Evolutionary conservation across 1,140 invertebrate genomes (phyloP), one percentile per base, ranked within the genome.

Genomic region (Wiebesia pumilae): DNA sequence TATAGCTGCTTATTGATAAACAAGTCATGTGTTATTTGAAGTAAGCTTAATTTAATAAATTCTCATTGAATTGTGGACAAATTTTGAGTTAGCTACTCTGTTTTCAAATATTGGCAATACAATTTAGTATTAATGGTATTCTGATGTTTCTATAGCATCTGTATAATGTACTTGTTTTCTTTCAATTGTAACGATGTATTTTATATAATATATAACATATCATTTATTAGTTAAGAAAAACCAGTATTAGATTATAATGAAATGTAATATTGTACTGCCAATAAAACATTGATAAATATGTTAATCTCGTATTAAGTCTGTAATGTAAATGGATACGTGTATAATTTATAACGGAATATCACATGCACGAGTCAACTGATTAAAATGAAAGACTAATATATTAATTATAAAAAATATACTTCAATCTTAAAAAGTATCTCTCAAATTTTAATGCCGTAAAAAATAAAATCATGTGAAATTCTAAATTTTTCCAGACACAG

Each of bases 401-500:
- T 84, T 43, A 73, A 84, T 81, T 33, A 35, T 87, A 14, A 24
- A 84, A 87, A 77, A 75, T 54, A 79, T 62, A 43, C 77, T 51
- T 81, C 30, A 65, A 87, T 40, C 16, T 83, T 67, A 71, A 87
- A n/a, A 84, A 78, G 62, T 10, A 58, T 84, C 12, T 84, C 54
- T 87, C 54, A 71, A 84, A 81, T 83, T 58, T 27, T 47, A 69
- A 81, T 67, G 40, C 27, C 73, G 33, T 69, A 81, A 81, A 79
- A 67, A 67, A 47, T 33, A 43, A 83, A 79, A 81, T 62, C 33
- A 47, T 67, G 58, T 81, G 33, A 88, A 79, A 86, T 33, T 82
- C 27, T 21, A 69, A 78, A 85, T 43, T 67, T 75, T 27, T n/a
- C 75, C 71, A 89, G 87, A 91, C 90, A 93, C 92, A 93, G 92